Evolutionary conservation across 2,888 invertebrate species (phyloP).

Genomic region (Stomorhina lunata): DNA sequence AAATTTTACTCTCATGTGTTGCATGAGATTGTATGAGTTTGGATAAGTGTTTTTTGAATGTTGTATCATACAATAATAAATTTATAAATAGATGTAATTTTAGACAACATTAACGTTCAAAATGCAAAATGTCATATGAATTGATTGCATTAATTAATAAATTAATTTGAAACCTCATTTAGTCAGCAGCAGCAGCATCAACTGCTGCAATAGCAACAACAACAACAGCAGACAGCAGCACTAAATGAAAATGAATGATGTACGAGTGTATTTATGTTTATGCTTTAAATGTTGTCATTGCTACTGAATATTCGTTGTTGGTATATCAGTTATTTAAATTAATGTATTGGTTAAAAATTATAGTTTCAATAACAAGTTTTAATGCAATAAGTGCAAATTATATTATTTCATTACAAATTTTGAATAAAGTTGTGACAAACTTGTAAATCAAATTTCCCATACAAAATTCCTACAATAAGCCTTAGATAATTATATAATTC

Average conservation of each 20-base stretch:
- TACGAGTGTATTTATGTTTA: constrained; percentile 11
- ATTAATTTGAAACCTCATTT: constrained; percentile 68
- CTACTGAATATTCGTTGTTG: not conserved
- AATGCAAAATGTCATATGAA: constrained; percentile 67
- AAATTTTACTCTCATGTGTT: constrained; percentile 3
- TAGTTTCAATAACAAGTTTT: too few species aligned
- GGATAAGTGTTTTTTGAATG: constrained; percentile 10
- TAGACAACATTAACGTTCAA: constrained; percentile 65
- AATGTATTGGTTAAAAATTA: constrained; percentile 6
- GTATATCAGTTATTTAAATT: constrained; percentile 5
- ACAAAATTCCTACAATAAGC: too few species aligned
- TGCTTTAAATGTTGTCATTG: constrained; percentile 1
- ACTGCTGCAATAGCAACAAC: too few species aligned
- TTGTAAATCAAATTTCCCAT: too few species aligned
- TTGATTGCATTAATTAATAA: constrained; percentile 69
- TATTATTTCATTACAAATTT: too few species aligned
- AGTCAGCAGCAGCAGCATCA: too few species aligned
- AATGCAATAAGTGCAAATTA: too few species aligned
- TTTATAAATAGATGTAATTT: constrained; percentile 57
- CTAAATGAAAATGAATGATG: constrained; percentile 48
- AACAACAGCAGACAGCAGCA: constrained; percentile 56
- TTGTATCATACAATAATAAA: constrained; percentile 21
- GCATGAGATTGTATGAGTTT: not conserved
- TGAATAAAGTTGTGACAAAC: too few species aligned
- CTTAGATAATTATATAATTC: too few species aligned